A percentile compares a stretch with the other conserved stretches of the same genome.
Evolutionary conservation across 2,888 invertebrate genomes (phyloP).

Genomic region (Baccha elongata): DNA sequence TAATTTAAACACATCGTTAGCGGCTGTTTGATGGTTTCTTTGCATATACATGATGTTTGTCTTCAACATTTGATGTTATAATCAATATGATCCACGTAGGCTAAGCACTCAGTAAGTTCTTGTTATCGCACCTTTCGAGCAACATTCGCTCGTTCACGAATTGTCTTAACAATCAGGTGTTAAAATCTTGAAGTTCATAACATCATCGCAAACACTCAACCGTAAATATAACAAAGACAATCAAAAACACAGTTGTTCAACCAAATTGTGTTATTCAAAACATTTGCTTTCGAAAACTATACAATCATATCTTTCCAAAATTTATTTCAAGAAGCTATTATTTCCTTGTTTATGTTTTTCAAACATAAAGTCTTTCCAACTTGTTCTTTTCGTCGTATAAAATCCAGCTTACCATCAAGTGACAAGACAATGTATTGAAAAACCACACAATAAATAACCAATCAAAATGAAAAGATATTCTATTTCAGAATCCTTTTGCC

Average conservation of each 20-base stretch:
- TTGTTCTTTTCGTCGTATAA: neutral
- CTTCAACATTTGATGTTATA: no score
- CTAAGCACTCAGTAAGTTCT: no score
- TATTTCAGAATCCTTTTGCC: conserved; percentile 24
- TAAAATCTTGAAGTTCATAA: no score
- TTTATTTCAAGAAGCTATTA: conserved; percentile 24
- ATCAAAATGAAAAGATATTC: conserved; percentile 63
- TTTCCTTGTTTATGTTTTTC: conserved; percentile 27
- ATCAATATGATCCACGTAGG: no score
- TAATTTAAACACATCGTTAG: no score
- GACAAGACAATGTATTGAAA: conserved; percentile 31
- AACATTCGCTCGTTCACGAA: no score
- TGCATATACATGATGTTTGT: no score
- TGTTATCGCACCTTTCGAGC: no score
- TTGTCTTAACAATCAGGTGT: no score
- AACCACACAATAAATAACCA: conserved; percentile 52
- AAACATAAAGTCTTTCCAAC: conserved; percentile 7
- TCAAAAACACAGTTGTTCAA: conserved; percentile 20
- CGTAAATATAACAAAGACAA: no score
- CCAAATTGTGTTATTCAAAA: conserved; percentile 5
- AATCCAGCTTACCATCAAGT: conserved; percentile 16
- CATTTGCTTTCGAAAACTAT: neutral
- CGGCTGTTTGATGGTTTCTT: no score
- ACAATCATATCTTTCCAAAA: neutral
- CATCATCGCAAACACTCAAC: no score